Evolutionary conservation across 2,113 vertebrate species (phyloP).

Genomic region (Leucoraja erinaceus): DNA sequence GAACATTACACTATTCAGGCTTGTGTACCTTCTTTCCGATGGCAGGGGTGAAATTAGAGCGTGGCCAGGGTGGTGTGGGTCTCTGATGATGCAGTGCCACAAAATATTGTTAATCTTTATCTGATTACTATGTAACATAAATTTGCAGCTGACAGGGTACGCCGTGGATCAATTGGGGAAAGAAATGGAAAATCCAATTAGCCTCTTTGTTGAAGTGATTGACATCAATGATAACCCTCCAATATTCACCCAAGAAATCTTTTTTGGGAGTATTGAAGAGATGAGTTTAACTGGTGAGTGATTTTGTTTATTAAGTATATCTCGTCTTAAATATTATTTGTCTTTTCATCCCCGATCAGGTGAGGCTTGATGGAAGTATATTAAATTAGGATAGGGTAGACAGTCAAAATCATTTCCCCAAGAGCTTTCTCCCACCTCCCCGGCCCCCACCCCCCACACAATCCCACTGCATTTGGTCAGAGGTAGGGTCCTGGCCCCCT

Average conservation of each 20-base stretch:
- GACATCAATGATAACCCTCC: constrained; percentile 31
- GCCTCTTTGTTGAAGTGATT: neutral
- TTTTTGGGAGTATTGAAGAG: neutral
- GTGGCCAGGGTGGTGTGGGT: too few species aligned
- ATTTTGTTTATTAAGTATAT: neutral
- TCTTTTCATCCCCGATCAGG: neutral
- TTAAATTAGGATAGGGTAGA: too few species aligned
- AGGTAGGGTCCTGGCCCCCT: too few species aligned
- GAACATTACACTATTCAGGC: neutral
- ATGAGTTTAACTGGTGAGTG: neutral
- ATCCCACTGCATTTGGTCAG: too few species aligned
- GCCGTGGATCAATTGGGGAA: neutral
- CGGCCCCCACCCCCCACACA: too few species aligned
- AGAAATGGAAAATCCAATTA: neutral
- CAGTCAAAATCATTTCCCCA: too few species aligned
- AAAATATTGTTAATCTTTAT: neutral
- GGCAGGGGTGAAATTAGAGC: too few species aligned
- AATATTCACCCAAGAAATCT: neutral
- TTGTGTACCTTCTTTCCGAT: too few species aligned
- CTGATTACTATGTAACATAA: neutral
- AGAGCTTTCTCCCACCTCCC: too few species aligned
- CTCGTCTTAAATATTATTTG: neutral
- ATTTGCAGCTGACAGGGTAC: neutral
- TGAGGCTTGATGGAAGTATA: too few species aligned
- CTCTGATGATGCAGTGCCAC: too few species aligned